Evolutionary conservation across 1,140 invertebrate genomes (phyloP).

Genomic region (Drosophila oshimai): DNA sequence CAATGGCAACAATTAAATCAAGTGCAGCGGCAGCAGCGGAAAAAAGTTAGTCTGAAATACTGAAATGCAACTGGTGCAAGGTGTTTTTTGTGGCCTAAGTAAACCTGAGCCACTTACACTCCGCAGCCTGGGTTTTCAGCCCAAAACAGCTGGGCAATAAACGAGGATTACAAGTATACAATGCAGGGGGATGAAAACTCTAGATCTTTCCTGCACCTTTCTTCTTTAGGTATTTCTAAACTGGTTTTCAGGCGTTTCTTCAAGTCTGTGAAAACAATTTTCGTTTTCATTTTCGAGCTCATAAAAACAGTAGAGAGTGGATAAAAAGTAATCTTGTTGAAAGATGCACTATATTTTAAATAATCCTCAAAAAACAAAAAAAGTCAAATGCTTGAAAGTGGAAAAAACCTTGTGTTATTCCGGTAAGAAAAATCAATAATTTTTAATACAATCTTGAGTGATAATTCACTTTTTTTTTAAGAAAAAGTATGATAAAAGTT

Average conservation of each 20-base stretch:
- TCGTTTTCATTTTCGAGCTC: background rate
- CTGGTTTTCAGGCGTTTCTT: conserved; percentile 8
- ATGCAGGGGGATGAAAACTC: conserved; percentile 19
- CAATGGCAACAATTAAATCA: conserved; percentile 25
- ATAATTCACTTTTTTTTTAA: too few species aligned
- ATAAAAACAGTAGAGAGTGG: background rate
- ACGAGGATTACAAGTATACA: background rate
- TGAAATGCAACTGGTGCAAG: conserved; percentile 65
- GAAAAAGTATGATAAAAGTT: too few species aligned
- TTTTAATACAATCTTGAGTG: too few species aligned
- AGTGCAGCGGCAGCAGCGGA: conserved; percentile 3
- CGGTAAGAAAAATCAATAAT: too few species aligned
- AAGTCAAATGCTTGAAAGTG: too few species aligned
- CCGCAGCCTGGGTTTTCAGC: background rate
- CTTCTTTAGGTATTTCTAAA: background rate
- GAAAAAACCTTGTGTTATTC: too few species aligned
- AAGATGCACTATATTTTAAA: too few species aligned
- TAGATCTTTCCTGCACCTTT: background rate
- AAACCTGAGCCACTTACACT: conserved; percentile 44
- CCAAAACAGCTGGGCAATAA: conserved; percentile 22
- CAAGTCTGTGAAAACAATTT: background rate
- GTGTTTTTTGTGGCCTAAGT: conserved; percentile 49
- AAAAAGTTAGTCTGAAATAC: conserved; percentile 42
- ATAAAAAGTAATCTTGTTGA: background rate
- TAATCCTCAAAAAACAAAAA: too few species aligned